These are phyloP conservation scores for Petromus typicus DNA, from an alignment of 2,113 vertebrate genomes.

Conservation along the genomic window DNA sequence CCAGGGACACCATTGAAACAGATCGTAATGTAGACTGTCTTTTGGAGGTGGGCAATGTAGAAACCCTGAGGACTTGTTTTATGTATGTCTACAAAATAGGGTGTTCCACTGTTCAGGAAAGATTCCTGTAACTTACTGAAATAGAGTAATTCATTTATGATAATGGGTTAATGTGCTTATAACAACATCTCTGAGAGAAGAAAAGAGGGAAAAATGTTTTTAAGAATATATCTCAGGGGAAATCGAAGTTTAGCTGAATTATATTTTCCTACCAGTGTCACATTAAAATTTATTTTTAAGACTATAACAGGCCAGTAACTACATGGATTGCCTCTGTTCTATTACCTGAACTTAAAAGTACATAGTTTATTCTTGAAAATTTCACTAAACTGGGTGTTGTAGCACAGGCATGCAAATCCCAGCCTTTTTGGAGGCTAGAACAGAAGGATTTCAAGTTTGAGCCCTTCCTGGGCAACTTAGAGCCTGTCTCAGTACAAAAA, in stretches of 20 bases:
- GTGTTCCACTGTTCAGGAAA: background rate
- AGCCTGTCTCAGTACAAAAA: background rate
- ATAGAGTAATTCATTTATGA: background rate
- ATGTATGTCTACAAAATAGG: background rate
- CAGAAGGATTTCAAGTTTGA: background rate
- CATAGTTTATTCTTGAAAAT: conserved; percentile 17
- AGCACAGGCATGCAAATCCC: background rate
- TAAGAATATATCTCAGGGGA: background rate
- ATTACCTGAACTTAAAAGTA: conserved; percentile 26
- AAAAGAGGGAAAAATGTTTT: background rate
- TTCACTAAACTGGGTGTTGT: background rate
- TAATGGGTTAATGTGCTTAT: background rate
- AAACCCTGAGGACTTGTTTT: background rate
- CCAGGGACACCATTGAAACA: background rate
- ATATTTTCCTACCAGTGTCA: background rate
- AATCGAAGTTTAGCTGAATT: conserved; percentile 49
- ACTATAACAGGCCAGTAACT: background rate
- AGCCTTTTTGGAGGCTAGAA: background rate
- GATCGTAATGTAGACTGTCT: background rate
- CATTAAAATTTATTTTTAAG: conserved; percentile 32
- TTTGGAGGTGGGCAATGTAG: background rate
- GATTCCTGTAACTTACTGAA: background rate
- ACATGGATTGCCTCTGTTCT: background rate
- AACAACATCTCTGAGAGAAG: conserved; percentile 39
- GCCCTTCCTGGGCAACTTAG: background rate